Evolutionary conservation across 2,113 vertebrate genomes (phyloP).

Genomic region (Otis tarda): DNA sequence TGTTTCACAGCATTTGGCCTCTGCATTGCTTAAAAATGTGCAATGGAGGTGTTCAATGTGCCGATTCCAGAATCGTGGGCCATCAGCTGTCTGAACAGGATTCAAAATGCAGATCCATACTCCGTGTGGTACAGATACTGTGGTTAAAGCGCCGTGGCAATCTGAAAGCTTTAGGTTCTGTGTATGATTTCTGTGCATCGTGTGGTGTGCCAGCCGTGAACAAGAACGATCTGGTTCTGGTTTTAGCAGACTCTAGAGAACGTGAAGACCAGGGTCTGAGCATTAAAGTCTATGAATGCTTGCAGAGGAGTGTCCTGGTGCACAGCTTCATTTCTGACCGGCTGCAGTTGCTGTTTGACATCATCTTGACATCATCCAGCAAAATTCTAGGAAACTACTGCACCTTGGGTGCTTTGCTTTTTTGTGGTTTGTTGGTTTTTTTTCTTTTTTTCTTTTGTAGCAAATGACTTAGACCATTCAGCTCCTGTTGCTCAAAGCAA

Average conservation of each 20-base stretch:
- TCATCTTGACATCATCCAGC: neutral
- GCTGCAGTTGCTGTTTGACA: neutral
- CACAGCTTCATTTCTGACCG: neutral
- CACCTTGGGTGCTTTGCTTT: neutral
- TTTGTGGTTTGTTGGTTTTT: too few species aligned
- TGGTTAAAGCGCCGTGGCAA: neutral
- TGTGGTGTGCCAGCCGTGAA: rapidly evolving
- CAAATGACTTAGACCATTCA: neutral
- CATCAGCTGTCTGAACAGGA: neutral
- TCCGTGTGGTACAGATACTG: rapidly evolving
- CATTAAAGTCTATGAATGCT: neutral
- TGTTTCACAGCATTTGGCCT: rapidly evolving
- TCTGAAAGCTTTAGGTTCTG: neutral
- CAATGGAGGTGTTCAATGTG: rapidly evolving
- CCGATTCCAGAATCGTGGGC: rapidly evolving
- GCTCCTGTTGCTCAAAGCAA: neutral
- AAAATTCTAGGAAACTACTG: neutral
- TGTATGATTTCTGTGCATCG: rapidly evolving
- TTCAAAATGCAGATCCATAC: neutral
- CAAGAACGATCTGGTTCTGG: rapidly evolving
- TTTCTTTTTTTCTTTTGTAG: neutral
- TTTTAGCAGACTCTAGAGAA: too few species aligned
- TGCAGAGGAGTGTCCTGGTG: rapidly evolving
- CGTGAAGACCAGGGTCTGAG: neutral
- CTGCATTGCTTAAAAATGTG: rapidly evolving